These are phyloP conservation scores for Ecdyonurus torrentis DNA, from an alignment of 2,888 invertebrate genomes.

Conservation along the genomic window DNA sequence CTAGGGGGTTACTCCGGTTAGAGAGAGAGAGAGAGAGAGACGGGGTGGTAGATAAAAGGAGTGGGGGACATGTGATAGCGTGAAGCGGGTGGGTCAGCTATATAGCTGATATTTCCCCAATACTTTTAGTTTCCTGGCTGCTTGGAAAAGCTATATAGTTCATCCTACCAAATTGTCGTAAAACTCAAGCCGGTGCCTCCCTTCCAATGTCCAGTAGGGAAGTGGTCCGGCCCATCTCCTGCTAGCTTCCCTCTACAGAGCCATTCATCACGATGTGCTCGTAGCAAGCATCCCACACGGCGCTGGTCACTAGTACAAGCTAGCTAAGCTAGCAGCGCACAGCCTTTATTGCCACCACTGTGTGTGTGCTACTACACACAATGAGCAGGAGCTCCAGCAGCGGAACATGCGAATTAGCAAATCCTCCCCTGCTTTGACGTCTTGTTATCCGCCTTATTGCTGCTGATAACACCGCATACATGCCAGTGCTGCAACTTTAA, in stretches of 20 bases:
- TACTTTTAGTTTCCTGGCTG: not conserved
- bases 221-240: constrained; percentile 14
- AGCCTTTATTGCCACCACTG: not conserved
- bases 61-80: not conserved
- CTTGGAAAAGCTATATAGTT: not conserved
- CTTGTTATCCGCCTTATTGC: not conserved
- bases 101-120: not conserved
- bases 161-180: not conserved
- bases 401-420: not conserved
- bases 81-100: not conserved
- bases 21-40: not conserved
- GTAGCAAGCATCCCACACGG: not conserved
- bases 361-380: not conserved
- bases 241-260: constrained; percentile 6
- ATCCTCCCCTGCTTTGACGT: not conserved
- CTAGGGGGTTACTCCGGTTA: not conserved
- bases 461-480: not conserved
- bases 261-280: not conserved
- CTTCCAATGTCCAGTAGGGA: constrained; percentile 16
- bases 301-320: no score
- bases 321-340: not conserved
- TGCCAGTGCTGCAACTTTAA: not conserved
- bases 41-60: not conserved
- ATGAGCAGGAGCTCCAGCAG: not conserved
- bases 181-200: constrained; percentile 13